Evolutionary conservation across 30 jellyfish, hydroid and myxozoan species (phyloP), one percentile per base, ranked within the genome.

Genomic region (Cassiopea xamachana): DNA sequence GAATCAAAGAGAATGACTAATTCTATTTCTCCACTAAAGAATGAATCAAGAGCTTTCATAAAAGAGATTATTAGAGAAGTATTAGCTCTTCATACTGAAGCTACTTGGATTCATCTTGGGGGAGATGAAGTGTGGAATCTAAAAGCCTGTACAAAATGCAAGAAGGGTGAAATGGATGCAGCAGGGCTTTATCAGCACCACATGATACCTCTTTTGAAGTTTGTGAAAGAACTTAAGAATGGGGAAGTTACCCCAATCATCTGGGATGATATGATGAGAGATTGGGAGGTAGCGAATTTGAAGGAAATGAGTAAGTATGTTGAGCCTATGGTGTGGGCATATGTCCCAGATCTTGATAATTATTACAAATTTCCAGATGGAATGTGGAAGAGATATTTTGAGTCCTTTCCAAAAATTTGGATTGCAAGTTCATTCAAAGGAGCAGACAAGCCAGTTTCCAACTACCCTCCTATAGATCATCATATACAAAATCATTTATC

Each of bases 231-330:
- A 44, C 55, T 81, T 2, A 82, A 77, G 47, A 67, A 69, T 16
- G 93, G 91, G 6, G 80, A 86, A 69, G 90, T 77, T 14, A 80
- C 74, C 47, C 98, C 99, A 46, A 85, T 95, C 6, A 91, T 95
- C 64, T 95, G 99, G 99, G 99, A 95, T 77, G 99, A 95, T 70
- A 95, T 95, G 99, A 77, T 95, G 96, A 88, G 99, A 16, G 82
- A 64, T 8, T 95, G 97, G 97, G 47, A 91, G 15, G 92, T 91
- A 13, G 60, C 82, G 18, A 74, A 74, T n/a, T 75, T 95, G 69
- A 46, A 95, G 72, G 18, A 69, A 39, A 87, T 95, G 46, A 92
- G 95, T 10, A 71, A 91, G 49, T 86, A 48, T 79, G 99, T 47
- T 7, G 87, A 85, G 62, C 96, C 96, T 45, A 95, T 95, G 99